Conservation (phyloP, 1,140 invertebrate genomes). For the Colletes gigas region DNA sequence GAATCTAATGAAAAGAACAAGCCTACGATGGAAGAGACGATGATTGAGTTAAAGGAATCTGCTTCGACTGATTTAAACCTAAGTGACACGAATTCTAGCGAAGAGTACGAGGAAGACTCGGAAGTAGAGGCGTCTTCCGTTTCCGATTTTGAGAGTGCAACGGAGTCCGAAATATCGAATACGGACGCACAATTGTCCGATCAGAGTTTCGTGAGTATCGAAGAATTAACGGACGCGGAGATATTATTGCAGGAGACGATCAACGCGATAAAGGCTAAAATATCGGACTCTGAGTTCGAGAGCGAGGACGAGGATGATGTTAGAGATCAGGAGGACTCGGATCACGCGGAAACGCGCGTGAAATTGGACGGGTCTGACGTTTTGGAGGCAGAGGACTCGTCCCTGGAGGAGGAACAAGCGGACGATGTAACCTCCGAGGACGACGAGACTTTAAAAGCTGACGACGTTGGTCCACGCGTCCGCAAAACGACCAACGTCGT, state of each 20-base stretch:
- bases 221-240: constrained; percentile 72
- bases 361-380: neutral
- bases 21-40: no score
- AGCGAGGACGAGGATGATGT: constrained; percentile 49
- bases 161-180: constrained; percentile 45
- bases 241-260: constrained; percentile 75
- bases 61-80: neutral
- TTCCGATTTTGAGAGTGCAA: constrained; percentile 45
- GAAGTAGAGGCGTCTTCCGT: constrained; percentile 36
- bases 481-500: neutral
- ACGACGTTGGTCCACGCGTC: neutral
- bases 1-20: neutral
- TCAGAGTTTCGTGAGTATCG: constrained; percentile 43
- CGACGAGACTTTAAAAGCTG: constrained; percentile 29
- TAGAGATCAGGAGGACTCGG: constrained; percentile 36
- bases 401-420: constrained; percentile 2
- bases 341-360: constrained; percentile 4
- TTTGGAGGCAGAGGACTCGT: constrained; percentile 23
- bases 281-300: constrained; percentile 71
- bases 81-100: constrained; percentile 54
- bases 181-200: constrained; percentile 46
- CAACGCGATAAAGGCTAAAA: constrained; percentile 74
- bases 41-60: neutral
- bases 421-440: constrained; percentile 18
- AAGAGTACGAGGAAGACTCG: constrained; percentile 47